Evolutionary conservation across 1,140 invertebrate species (phyloP), one percentile per base, ranked within the genome.

Genomic region (Calycopis cecrops): DNA sequence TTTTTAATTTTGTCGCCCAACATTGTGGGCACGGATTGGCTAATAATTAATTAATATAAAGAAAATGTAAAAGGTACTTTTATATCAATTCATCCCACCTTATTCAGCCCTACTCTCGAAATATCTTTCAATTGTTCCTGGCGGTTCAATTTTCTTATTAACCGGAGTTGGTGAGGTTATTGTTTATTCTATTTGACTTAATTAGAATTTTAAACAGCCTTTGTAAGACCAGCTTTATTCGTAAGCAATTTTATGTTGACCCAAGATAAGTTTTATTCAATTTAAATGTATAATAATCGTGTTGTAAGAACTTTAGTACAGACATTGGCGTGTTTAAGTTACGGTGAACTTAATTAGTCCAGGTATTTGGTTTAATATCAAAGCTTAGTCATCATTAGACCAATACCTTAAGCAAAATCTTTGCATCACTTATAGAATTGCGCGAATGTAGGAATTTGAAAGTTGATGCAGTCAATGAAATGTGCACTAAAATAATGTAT

Each of bases 181-280:
- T 44, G 40, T 44, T 44, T 44, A 44, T 44, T 44, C 40, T 44
- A 16, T 44, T 44, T 44, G 40, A 44, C 14, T 44, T 44, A 9
- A 44, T 44, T 16, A 44, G 40, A 44, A 44, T 44, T 44, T 44
- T 16, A 44, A 44, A 44, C 40, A 44, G 16, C 40, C 14, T 44
- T 18, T 44, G 40, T 44, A 44, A 44, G n/a, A 44, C 14, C 14
- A 42, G 14, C 40, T 44, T 17, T 16, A 44, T 44, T 18, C n/a
- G 40, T 12, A 17, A 44, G 40, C 16, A 44, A 44, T 44, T 44
- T 44, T 17, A 17, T 44, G 40, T 44, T 44, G 40, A 44, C 40
- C 17, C 40, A 16, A 9, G 21, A 17, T 17, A 18, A 44, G 4
- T 44, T 44, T 44, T 9, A 16, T 44, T 44, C 7, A 9, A 3